Evolutionary conservation across 2,113 vertebrate genomes (phyloP), one percentile per base, ranked within the genome.

Genomic region (Cheilinus undulatus): DNA sequence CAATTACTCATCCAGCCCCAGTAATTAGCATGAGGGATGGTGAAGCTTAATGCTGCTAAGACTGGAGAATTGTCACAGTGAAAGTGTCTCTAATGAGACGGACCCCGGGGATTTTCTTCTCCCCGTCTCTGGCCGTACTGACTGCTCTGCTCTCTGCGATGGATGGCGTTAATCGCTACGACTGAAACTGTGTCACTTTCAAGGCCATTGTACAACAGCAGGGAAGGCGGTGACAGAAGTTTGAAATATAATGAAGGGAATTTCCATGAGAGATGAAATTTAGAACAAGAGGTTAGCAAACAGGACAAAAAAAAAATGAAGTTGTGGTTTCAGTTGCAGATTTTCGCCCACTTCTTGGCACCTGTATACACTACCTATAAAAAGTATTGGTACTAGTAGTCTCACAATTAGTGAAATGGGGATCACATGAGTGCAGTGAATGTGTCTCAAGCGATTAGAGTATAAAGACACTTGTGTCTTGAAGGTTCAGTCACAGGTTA

Each of bases 11-110:
- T 5, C 51, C 48, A 64, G 56, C 52, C 67, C 36, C 46, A 49
- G 80, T 89, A 87, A 91, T 90, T 90, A 90, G 77, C 82, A 78
- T 36, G 76, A 82, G 66, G 64, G 61, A 86, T 65, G 58, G 69
- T 20, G 53, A 72, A 73, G 66, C 50, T 68, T 74, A 78, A 83
- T 54, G 76, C 77, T 49, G 69, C 73, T 61, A 51, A 82, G 49
- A 70, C 75, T 49, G 5, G 49, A 78, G 74, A 63, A 73, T 45
- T 54, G 67, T 85, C 67, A 88, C 80, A 86, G 64, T 32, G 71
- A 87, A 71, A 83, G 68, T 43, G 51, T 63, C 71, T 80, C 73
- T 84, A 86, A 87, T 88, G 79, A 86, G 79, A 59, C 65, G n/a
- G 46, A 81, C 82, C 64, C 56, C 5, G 11, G 76, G 77, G 79